These are phyloP conservation scores for Uropetala carovei DNA, from an alignment of 2,888 invertebrate genomes.

Conservation along the genomic window DNA sequence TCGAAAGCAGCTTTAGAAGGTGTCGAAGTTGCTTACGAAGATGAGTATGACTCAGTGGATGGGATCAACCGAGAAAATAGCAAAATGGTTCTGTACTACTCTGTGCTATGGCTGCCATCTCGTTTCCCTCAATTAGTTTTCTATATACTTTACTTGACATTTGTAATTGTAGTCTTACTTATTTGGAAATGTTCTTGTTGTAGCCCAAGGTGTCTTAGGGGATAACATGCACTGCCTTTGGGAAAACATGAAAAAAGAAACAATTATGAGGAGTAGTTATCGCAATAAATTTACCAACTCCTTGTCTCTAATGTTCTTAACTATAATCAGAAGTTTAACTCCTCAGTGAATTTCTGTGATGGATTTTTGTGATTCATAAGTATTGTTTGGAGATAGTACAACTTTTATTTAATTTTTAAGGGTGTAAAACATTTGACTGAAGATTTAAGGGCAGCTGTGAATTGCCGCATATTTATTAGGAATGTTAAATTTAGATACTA, in stretches of 20 bases:
- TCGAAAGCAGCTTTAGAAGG: slow-evolving; percentile 18
- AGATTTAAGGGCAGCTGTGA: too few species aligned
- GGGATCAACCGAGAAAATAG: slow-evolving; percentile 76
- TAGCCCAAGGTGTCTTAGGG: slow-evolving; percentile 10
- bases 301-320: too few species aligned
- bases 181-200: slow-evolving; percentile 20
- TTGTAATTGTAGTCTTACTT: not conserved
- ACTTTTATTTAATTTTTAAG: not conserved
- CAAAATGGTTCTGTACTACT: slow-evolving; percentile 80
- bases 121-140: slow-evolving; percentile 81
- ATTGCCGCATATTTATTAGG: too few species aligned
- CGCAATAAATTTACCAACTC: too few species aligned
- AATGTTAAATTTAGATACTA: too few species aligned
- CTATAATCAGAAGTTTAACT: not conserved
- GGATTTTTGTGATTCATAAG: not conserved
- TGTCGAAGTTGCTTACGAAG: slow-evolving; percentile 48
- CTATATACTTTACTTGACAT: slow-evolving; percentile 76
- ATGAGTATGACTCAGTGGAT: slow-evolving; percentile 48
- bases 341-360: not conserved
- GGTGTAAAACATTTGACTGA: too few species aligned
- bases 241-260: not conserved
- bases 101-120: slow-evolving; percentile 87
- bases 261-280: too few species aligned
- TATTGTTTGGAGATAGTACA: not conserved
- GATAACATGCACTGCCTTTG: not conserved